Conservation (phyloP, 2,888 invertebrate genomes). For the Tineola bisselliella region DNA sequence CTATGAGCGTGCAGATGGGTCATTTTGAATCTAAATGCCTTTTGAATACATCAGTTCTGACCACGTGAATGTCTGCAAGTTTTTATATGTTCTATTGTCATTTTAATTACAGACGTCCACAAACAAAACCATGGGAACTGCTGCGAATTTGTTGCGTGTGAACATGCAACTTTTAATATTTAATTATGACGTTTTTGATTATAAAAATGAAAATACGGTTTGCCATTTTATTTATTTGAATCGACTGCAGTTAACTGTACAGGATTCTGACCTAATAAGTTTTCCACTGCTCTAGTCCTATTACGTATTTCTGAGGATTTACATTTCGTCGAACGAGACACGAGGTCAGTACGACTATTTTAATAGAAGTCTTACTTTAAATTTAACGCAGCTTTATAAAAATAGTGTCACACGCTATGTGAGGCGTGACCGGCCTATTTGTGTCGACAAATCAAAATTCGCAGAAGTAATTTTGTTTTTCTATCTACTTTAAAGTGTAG, state of each 20-base stretch:
- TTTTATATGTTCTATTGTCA: background rate
- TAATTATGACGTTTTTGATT: background rate
- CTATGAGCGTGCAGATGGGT: too few relatives aligned
- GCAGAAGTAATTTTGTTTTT: background rate
- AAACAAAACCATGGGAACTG: background rate
- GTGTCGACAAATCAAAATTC: background rate
- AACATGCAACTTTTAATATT: background rate
- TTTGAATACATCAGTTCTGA: background rate
- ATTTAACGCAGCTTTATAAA: background rate
- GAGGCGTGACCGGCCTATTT: background rate
- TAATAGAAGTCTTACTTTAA: slow-evolving; percentile 4
- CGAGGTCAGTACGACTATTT: slow-evolving; percentile 5
- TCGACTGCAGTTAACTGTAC: too few relatives aligned
- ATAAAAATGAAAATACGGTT: too few relatives aligned
- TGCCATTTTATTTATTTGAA: too few relatives aligned
- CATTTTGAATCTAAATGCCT: too few relatives aligned
- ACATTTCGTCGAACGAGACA: background rate
- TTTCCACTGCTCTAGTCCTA: too few relatives aligned
- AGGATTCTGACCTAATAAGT: too few relatives aligned
- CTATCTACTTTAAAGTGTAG: too few relatives aligned
- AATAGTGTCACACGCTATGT: slow-evolving; percentile 6
- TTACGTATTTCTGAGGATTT: background rate
- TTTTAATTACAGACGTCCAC: background rate
- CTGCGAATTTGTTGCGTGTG: background rate
- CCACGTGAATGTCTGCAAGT: background rate